A percentile compares a stretch with the other conserved stretches of the same genome.
Conservation (phyloP, 2,797 vertebrate species). For the Brachyalestes nurse region DNA sequence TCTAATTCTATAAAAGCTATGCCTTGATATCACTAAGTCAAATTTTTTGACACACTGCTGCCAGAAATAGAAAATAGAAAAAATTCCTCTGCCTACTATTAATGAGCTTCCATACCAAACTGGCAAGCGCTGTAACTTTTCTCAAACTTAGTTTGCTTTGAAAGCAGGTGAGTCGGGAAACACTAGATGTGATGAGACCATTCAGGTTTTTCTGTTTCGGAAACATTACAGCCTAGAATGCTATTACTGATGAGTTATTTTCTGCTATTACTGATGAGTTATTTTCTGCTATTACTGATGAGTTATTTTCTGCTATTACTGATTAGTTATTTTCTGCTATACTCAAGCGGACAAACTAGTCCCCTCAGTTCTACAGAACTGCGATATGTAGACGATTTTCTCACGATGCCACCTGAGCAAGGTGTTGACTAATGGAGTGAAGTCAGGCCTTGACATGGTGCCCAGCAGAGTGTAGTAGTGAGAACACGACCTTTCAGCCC, state of each 20-base stretch:
- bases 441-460: background rate
- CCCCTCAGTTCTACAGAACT: slow-evolving; percentile 26
- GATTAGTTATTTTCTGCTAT: background rate
- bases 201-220: background rate
- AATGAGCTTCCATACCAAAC: background rate
- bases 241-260: background rate
- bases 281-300: too few species aligned
- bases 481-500: background rate
- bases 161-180: background rate
- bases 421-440: background rate
- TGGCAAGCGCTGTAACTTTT: background rate
- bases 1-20: too few species aligned
- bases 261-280: background rate
- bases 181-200: background rate
- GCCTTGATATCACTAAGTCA: too few species aligned
- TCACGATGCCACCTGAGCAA: background rate
- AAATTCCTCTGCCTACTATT: too few species aligned
- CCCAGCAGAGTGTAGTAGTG: background rate
- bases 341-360: slow-evolving; percentile 62
- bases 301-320: background rate
- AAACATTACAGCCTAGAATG: background rate
- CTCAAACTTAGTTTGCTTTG: background rate
- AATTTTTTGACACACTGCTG: too few species aligned
- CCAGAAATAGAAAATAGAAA: too few species aligned
- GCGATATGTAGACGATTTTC: background rate